Percentiles rank a stretch among this genome's conserved stretches.
Evolutionary conservation across 2,113 vertebrate species (phyloP).

Genomic region (Zosterops hypoxanthus): DNA sequence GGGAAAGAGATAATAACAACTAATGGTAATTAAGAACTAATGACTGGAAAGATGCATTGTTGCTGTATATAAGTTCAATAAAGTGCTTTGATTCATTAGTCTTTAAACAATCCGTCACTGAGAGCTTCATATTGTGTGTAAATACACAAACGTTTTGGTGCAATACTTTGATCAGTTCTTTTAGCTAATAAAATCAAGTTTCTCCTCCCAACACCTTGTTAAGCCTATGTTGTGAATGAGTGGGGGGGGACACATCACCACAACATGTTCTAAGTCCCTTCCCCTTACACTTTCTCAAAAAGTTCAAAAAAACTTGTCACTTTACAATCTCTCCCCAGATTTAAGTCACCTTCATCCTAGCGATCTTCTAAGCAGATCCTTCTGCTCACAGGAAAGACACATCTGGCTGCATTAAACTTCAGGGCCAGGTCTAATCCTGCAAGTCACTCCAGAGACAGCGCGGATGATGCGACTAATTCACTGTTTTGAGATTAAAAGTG

Average conservation of each 20-base stretch:
- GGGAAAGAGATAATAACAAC: neutral
- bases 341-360: neutral
- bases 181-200: neutral
- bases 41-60: neutral
- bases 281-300: neutral
- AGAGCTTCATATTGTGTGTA: neutral
- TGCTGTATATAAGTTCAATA: neutral
- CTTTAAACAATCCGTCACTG: neutral
- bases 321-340: neutral
- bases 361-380: neutral
- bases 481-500: neutral
- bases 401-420: rapidly evolving
- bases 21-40: neutral
- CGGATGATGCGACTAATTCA: neutral
- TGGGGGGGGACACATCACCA: rapidly evolving
- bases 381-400: neutral
- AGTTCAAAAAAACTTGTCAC: neutral
- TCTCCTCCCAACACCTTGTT: neutral
- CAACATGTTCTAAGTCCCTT: neutral
- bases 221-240: neutral
- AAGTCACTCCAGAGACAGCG: neutral
- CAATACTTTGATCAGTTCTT: neutral
- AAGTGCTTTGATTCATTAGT: neutral
- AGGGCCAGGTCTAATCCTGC: neutral
- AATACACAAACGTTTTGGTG: neutral